These are phyloP conservation scores for Augochlorella aurata DNA, from an alignment of 2,888 invertebrate genomes.

Conservation along the genomic window DNA sequence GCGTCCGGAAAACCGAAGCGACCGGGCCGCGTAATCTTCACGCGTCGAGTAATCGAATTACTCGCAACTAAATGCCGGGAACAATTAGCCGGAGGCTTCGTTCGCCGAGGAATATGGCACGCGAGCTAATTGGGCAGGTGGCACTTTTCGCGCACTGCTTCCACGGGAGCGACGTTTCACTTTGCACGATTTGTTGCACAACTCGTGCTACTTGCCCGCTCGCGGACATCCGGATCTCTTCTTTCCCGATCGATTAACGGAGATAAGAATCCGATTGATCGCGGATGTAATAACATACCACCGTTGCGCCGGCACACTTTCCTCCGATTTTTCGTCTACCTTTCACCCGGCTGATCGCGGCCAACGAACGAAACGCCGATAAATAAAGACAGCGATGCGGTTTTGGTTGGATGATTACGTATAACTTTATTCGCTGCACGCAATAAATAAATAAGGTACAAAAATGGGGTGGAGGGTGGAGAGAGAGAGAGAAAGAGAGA, in stretches of 20 bases:
- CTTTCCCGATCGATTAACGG: neutral
- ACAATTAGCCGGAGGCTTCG: neutral
- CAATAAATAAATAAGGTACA: constrained; percentile 53
- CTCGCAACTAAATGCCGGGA: too few relatives aligned
- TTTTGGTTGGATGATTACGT: constrained; percentile 30
- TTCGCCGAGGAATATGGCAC: neutral
- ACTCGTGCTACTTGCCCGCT: constrained; percentile 30
- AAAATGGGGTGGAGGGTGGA: constrained; percentile 17
- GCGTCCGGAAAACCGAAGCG: neutral
- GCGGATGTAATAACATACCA: constrained; percentile 1
- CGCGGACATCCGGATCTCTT: constrained; percentile 29
- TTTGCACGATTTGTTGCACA: constrained; percentile 42
- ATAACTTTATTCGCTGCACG: constrained; percentile 34
- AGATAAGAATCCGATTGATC: neutral
- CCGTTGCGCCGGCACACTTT: constrained; percentile 77
- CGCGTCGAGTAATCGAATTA: neutral
- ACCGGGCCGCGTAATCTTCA: neutral
- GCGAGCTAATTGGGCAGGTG: neutral
- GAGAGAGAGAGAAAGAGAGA: neutral
- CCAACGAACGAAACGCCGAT: neutral
- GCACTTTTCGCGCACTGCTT: neutral
- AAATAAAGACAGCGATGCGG: constrained; percentile 4
- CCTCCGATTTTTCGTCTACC: constrained; percentile 50
- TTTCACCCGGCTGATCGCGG: constrained; percentile 1
- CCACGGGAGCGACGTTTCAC: constrained; percentile 34